Evolutionary conservation across 2,113 vertebrate genomes (phyloP), one percentile per base, ranked within the genome.

Genomic region (Coptodon rendalli): DNA sequence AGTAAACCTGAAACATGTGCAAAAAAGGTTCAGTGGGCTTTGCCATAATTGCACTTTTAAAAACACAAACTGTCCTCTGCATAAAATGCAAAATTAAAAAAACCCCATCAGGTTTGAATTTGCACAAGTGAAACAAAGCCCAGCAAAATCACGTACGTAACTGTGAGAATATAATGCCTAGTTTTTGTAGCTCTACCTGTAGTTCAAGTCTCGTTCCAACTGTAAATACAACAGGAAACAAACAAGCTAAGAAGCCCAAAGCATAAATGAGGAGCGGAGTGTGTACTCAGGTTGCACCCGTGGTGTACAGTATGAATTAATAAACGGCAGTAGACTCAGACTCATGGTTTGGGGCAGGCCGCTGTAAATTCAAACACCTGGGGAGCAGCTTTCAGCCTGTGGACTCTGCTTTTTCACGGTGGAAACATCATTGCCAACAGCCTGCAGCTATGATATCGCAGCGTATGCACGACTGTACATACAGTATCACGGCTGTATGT

Each of bases 371-470:
- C 43, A 63, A 27, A 53, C 83, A 86, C 81, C 86, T 82, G 29
- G 45, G 53, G 82, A 92, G 89, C 73, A 56, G 54, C 31, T 88
- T 66, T 68, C 68, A 85, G 68, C 31, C 8, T 54, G 38, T 86
- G 86, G 82, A 82, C 61, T 86, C 43, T 71, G 17, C 61, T 57
- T 61, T 84, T 87, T 82, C 24, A 83, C 43, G 10, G 68, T 88
- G 82, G 86, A 84, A 91, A 63, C 40, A 17, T 83, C 45, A 89
- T 86, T 89, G 85, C 85, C 85, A 93, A 80, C 84, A 83, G 87
- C 93, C 92, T 86, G 85, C 85, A 89, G 91, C 90, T 85, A 85
- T 82, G 63, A 68, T 81, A 86, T 93, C 59, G 52, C 80, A 82
- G 83, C 45, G 22, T 91, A 56, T 93, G 81, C 83, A 52, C 4